phyloP scores from a whole-genome alignment of 2,113 vertebrate species.

The Mastomys natalensis region DNA sequence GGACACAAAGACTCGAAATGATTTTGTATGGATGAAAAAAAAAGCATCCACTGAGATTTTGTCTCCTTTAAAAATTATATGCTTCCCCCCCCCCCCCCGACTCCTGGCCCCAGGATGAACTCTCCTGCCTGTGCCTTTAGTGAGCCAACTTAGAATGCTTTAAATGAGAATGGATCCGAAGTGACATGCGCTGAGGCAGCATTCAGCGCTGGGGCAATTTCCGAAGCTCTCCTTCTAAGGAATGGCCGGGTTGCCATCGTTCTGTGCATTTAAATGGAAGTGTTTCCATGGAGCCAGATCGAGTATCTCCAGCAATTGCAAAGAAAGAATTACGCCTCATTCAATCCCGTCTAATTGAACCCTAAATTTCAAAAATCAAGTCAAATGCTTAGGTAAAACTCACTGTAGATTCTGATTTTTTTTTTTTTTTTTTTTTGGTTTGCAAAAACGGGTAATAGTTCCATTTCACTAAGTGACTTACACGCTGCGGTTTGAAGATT shows the following conservation, averaged over 20 bases:
- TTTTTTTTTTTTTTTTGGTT: background rate
- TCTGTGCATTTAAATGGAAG: conserved; percentile 28
- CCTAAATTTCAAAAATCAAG: conserved; percentile 66
- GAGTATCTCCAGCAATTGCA: conserved; percentile 49
- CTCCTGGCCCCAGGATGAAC: background rate
- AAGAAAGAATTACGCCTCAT: conserved; percentile 63
- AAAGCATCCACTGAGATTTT: background rate
- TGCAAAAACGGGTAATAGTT: background rate
- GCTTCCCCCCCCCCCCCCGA: too few relatives aligned
- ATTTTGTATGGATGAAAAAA: conserved; percentile 32
- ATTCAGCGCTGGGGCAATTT: conserved; percentile 57
- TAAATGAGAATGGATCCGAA: conserved; percentile 52
- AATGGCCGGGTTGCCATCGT: conserved; percentile 25
- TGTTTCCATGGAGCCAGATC: conserved; percentile 56
- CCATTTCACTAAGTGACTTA: background rate
- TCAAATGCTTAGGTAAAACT: conserved; percentile 54
- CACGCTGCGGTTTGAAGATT: background rate
- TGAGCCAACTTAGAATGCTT: conserved; percentile 61
- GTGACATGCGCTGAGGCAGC: conserved; percentile 40
- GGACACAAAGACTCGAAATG: background rate
- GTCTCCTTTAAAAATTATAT: background rate
- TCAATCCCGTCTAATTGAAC: conserved; percentile 50
- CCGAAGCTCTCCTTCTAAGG: conserved; percentile 64
- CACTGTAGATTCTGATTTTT: conserved; percentile 26
- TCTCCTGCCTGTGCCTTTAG: conserved; percentile 31